Evolutionary conservation across 2,113 vertebrate species (phyloP).

Genomic region (Epinephelus cyanopodus): DNA sequence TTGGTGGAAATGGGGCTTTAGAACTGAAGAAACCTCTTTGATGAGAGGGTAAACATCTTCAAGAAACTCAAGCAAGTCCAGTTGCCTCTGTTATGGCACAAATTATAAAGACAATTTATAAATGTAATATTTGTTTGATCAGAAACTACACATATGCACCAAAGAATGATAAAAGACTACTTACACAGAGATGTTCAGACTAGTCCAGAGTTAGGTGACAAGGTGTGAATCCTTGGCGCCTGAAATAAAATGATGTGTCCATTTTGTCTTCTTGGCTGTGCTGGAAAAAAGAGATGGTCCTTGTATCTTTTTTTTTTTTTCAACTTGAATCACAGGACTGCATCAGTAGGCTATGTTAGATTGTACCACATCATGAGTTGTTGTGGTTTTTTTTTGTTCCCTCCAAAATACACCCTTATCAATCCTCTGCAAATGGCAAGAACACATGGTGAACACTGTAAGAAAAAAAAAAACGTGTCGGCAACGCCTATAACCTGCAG

Average conservation of each 20-base stretch:
- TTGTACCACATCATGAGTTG: neutral
- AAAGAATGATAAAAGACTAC: neutral
- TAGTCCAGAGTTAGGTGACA: no score
- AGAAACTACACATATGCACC: neutral
- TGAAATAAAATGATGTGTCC: neutral
- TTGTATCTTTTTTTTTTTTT: neutral
- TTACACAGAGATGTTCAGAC: neutral
- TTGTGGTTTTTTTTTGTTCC: constrained; percentile 2
- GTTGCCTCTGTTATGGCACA: no score
- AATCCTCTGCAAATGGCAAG: constrained; percentile 39
- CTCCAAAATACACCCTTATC: constrained; percentile 25
- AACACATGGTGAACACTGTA: constrained; percentile 31
- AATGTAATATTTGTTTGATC: no score
- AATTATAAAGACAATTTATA: no score
- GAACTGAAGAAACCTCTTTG: no score
- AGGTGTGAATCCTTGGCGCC: neutral
- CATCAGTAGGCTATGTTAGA: neutral
- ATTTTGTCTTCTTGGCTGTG: neutral
- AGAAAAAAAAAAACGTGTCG: constrained; percentile 12
- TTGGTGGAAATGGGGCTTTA: no score
- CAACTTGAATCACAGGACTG: neutral
- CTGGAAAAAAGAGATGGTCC: neutral
- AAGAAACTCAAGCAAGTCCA: no score
- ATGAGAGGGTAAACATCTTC: no score
- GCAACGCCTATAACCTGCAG: constrained; percentile 16